Conservation (phyloP, 1,140 invertebrate species). For the Helicoverpa armigera region DNA sequence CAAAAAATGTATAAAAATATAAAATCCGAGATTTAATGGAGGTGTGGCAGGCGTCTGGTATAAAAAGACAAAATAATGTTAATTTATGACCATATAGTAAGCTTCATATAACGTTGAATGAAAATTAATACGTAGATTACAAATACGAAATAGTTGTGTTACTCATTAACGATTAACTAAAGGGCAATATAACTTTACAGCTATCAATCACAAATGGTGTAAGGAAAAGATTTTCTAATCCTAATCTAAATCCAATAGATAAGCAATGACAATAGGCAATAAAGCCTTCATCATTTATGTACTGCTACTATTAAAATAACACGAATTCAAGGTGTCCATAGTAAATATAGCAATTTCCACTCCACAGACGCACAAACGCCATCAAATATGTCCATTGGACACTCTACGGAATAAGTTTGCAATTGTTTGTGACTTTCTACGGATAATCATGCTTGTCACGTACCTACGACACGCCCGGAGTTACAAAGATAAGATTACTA, state of each 20-base stretch:
- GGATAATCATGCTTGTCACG: slow-evolving; percentile 49
- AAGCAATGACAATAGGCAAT: background rate
- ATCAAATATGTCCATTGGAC: slow-evolving; percentile 24
- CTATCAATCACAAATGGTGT: background rate
- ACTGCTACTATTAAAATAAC: background rate
- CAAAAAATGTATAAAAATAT: background rate
- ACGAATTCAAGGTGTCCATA: background rate
- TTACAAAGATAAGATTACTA: slow-evolving; percentile 45
- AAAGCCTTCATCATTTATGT: background rate
- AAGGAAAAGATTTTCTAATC: background rate
- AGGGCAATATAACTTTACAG: background rate
- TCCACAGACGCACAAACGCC: background rate
- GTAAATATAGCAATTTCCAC: slow-evolving; percentile 1
- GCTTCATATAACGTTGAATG: too few relatives aligned
- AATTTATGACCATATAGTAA: too few relatives aligned
- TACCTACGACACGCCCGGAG: slow-evolving; percentile 42
- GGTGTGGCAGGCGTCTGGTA: background rate
- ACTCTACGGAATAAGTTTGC: slow-evolving; percentile 34
- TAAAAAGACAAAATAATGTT: background rate
- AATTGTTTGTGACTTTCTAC: slow-evolving; percentile 51
- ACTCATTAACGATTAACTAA: too few relatives aligned
- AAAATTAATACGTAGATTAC: too few relatives aligned
- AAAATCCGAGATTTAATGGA: background rate
- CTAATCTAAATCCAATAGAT: background rate
- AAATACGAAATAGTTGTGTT: too few relatives aligned